A percentile compares a stretch with the other conserved stretches of the same genome.
Evolutionary conservation across 2,113 vertebrate genomes (phyloP).

Genomic region (Carollia perspicillata): DNA sequence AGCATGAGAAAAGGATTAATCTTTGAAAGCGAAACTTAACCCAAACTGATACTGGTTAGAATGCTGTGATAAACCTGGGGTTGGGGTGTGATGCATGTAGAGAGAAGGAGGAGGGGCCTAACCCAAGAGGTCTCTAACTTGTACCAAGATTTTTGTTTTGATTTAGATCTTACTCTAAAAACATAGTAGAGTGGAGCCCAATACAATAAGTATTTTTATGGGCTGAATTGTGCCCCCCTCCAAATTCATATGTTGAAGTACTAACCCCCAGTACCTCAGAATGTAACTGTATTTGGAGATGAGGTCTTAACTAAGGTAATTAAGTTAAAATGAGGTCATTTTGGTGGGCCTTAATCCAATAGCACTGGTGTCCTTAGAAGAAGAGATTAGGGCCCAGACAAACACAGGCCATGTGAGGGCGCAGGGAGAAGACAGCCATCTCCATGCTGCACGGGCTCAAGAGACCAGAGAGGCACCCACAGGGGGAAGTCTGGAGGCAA

Average conservation of each 20-base stretch:
- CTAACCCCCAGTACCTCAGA: not conserved
- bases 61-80: not conserved
- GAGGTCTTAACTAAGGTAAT: not conserved
- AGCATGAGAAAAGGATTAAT: slow-evolving; percentile 52
- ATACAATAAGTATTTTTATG: not conserved
- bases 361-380: not conserved
- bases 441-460: not conserved
- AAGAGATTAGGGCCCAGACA: not conserved
- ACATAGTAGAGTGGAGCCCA: not conserved
- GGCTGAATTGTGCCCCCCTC: not conserved
- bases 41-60: slow-evolving; percentile 34
- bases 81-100: not conserved
- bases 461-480: not conserved
- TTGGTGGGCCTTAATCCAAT: not conserved
- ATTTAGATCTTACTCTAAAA: not conserved
- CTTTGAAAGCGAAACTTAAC: slow-evolving; percentile 67
- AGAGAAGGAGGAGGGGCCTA: not conserved
- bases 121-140: not conserved
- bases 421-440: not conserved
- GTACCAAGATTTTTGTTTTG: not conserved
- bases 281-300: not conserved
- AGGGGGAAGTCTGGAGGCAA: not conserved
- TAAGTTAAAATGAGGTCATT: not conserved
- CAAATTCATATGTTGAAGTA: not conserved
- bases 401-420: not conserved